Conservation (phyloP, 2,113 vertebrate species). For the Lates calcarifer region DNA sequence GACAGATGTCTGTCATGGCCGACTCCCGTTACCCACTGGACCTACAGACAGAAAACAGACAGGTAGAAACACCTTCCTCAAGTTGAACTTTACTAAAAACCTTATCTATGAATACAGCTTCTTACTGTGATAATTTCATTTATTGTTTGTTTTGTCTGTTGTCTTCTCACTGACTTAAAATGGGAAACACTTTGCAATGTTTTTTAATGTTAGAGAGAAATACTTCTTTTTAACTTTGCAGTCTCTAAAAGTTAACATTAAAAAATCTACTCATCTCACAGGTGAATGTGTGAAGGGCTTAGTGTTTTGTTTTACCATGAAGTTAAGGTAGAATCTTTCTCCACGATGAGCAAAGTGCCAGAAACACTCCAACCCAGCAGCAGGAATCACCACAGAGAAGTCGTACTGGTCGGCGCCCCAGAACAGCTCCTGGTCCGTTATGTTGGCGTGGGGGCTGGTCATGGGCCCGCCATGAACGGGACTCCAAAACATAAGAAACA, state of each 20-base stretch:
- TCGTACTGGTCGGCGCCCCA: slow-evolving; percentile 88
- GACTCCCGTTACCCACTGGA: slow-evolving; percentile 90
- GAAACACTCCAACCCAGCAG: slow-evolving; percentile 86
- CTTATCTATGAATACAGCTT: no score
- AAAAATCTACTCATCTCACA: no score
- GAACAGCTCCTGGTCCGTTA: slow-evolving; percentile 83
- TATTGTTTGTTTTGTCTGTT: no score
- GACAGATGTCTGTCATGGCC: slow-evolving; percentile 85
- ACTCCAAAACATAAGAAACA: slow-evolving; percentile 58
- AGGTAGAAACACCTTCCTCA: neutral
- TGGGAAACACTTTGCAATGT: no score
- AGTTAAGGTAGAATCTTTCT: slow-evolving; percentile 92
- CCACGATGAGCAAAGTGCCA: slow-evolving; percentile 92
- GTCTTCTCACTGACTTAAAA: no score
- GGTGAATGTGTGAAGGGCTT: neutral
- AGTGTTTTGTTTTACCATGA: slow-evolving; percentile 85
- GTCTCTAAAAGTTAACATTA: no score
- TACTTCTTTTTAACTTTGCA: no score
- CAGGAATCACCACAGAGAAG: slow-evolving; percentile 88
- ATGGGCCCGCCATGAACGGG: slow-evolving; percentile 64
- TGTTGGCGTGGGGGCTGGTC: slow-evolving; percentile 59
- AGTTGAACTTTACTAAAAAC: no score
- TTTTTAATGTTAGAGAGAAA: no score
- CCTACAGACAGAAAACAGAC: slow-evolving; percentile 79
- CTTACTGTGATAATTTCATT: no score